These are phyloP conservation scores for Drosophila pectinifera DNA, from an alignment of 1,140 invertebrate genomes.

Conservation along the genomic window DNA sequence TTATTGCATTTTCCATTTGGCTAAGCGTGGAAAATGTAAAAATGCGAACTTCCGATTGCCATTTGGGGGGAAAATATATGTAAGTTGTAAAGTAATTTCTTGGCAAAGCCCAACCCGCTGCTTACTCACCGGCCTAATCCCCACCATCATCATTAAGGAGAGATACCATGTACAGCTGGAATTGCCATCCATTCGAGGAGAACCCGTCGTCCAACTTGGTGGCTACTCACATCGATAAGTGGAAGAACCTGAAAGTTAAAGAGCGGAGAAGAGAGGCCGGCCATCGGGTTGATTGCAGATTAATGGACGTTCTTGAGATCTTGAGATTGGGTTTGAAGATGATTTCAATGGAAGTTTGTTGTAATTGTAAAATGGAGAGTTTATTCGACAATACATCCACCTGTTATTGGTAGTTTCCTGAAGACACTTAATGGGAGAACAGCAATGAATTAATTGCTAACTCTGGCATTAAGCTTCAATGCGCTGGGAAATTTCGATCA, in stretches of 20 bases:
- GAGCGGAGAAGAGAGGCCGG: not conserved
- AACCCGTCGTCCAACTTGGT: slow-evolving; percentile 24
- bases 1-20: slow-evolving; percentile 59
- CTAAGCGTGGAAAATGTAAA: slow-evolving; percentile 61
- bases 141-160: slow-evolving; percentile 2
- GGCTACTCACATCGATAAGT: slow-evolving; percentile 15
- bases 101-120: slow-evolving; percentile 38
- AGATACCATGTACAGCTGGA: slow-evolving; percentile 7
- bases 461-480: too few relatives aligned
- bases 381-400: slow-evolving; percentile 11
- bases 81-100: slow-evolving; percentile 15
- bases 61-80: slow-evolving; percentile 33
- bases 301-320: slow-evolving; percentile 28
- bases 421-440: too few relatives aligned
- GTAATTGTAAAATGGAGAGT: too few relatives aligned
- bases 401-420: slow-evolving; percentile 1
- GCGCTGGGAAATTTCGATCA: too few relatives aligned
- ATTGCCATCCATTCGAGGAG: slow-evolving; percentile 18
- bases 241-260: slow-evolving; percentile 28
- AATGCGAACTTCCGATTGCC: slow-evolving; percentile 65
- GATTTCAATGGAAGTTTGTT: not conserved
- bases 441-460: too few relatives aligned
- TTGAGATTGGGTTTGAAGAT: slow-evolving; percentile 9
- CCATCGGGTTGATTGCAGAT: slow-evolving; percentile 6
- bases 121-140: slow-evolving; percentile 9